These are phyloP conservation scores for Sesia bembeciformis DNA, from an alignment of 2,888 invertebrate genomes.

Conservation along the genomic window DNA sequence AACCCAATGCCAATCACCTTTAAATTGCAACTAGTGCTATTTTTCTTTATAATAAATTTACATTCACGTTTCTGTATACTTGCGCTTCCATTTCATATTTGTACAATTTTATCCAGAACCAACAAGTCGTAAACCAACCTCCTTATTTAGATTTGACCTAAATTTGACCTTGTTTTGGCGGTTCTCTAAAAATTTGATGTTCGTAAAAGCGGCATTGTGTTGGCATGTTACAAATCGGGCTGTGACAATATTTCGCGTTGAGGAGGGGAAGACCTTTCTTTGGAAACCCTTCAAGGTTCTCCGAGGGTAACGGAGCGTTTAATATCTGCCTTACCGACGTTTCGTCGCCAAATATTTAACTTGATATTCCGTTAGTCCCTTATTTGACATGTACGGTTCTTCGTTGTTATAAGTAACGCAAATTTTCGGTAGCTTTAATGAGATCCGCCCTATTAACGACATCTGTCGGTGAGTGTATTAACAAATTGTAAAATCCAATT, in stretches of 20 bases:
- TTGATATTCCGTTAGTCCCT: slow-evolving; percentile 15
- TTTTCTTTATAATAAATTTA: not conserved
- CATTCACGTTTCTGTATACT: not conserved
- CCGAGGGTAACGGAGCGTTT: slow-evolving; percentile 20
- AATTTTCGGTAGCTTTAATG: too few species aligned
- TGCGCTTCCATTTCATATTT: too few species aligned
- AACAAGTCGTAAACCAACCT: too few species aligned
- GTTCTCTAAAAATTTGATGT: slow-evolving; percentile 27
- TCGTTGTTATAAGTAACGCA: too few species aligned
- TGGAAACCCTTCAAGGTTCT: slow-evolving; percentile 38
- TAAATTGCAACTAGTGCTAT: not conserved
- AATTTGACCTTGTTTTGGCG: slow-evolving; percentile 13
- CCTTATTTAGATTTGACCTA: not conserved
- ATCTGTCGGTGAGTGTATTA: too few species aligned
- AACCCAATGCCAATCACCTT: not conserved
- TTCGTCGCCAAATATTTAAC: slow-evolving; percentile 46
- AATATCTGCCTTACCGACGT: slow-evolving; percentile 26
- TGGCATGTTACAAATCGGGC: slow-evolving; percentile 23
- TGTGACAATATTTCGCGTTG: slow-evolving; percentile 26
- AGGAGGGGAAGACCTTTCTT: slow-evolving; percentile 26
- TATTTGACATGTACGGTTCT: not conserved
- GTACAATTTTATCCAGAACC: too few species aligned
- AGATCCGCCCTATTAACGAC: too few species aligned
- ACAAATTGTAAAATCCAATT: too few species aligned
- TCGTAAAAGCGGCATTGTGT: slow-evolving; percentile 28